Percentiles rank a stretch among this genome's conserved stretches.
These are phyloP conservation scores for Drosophila arawakana DNA, from an alignment of 1,140 invertebrate species.

Conservation along the genomic window DNA sequence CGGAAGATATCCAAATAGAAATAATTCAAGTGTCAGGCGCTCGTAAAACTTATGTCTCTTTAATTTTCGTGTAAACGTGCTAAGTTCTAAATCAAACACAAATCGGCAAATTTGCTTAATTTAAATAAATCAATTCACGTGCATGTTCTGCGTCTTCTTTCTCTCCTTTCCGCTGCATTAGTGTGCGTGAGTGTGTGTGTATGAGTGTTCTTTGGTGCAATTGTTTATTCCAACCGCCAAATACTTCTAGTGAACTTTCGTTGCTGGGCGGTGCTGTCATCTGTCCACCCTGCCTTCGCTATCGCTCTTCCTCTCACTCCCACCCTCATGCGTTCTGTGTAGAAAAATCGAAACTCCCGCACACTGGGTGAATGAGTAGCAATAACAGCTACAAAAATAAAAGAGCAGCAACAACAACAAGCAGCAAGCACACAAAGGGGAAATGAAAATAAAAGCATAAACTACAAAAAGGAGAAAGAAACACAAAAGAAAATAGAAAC, in stretches of 20 bases:
- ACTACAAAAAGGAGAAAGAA: conserved; percentile 18
- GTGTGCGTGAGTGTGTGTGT: conserved; percentile 11
- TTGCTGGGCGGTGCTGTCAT: conserved; percentile 56
- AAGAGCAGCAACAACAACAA: conserved; percentile 16
- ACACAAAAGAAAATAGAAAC: conserved; percentile 9
- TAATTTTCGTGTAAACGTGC: conserved; percentile 36
- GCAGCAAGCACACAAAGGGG: conserved; percentile 21
- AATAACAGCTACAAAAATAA: conserved; percentile 27
- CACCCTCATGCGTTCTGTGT: conserved; percentile 20
- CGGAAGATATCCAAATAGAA: conserved; percentile 9
- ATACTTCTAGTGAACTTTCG: conserved; percentile 58
- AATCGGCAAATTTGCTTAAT: conserved; percentile 22
- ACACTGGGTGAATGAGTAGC: conserved; percentile 35
- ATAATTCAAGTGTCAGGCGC: conserved; percentile 11
- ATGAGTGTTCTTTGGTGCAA: conserved; percentile 31
- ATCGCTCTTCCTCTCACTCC: too few species aligned
- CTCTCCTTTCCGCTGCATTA: not conserved
- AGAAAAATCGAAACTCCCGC: conserved; percentile 72
- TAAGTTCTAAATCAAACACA: conserved; percentile 50
- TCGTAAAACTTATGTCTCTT: conserved; percentile 28
- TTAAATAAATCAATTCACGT: conserved; percentile 13
- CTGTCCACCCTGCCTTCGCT: conserved; percentile 20
- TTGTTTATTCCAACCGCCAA: conserved; percentile 61
- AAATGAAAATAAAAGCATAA: conserved; percentile 14
- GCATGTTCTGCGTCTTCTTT: conserved; percentile 2